Percentiles rank a stretch among this genome's conserved stretches.
Evolutionary conservation across 1,140 invertebrate genomes (phyloP).

Genomic region (Drosophila carrolli): DNA sequence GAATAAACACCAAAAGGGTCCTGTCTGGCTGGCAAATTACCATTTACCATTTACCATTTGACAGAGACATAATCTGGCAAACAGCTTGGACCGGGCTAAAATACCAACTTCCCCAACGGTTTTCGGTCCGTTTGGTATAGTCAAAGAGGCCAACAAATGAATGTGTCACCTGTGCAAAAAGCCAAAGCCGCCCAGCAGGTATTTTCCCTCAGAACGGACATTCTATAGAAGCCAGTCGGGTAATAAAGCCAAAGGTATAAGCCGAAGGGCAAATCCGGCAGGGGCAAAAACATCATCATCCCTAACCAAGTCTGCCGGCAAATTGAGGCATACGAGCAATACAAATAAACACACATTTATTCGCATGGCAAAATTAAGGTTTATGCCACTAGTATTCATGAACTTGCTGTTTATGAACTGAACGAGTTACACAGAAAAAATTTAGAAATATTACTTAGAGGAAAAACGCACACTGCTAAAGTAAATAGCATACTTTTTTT

Average conservation of each 20-base stretch:
- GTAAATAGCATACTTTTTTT: no score
- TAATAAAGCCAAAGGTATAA: constrained; percentile 49
- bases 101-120: constrained; percentile 36
- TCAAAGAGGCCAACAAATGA: constrained; percentile 72
- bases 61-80: constrained; percentile 37
- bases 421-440: neutral
- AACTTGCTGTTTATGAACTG: constrained; percentile 10
- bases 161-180: constrained; percentile 73
- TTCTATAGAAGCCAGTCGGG: constrained; percentile 12
- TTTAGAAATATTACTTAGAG: neutral
- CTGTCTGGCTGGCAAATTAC: constrained; percentile 69
- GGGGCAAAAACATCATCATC: constrained; percentile 30
- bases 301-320: constrained; percentile 22
- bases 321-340: constrained; percentile 56
- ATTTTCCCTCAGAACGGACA: neutral
- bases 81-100: constrained; percentile 29
- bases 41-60: constrained; percentile 54
- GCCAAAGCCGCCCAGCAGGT: constrained; percentile 15
- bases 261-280: constrained; percentile 18
- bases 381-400: constrained; percentile 33
- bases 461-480: no score
- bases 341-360: constrained; percentile 43
- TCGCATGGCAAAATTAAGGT: constrained; percentile 23
- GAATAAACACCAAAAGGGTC: constrained; percentile 26
- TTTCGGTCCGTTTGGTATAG: constrained; percentile 71